Percentiles rank a stretch among this genome's conserved stretches.
Conservation (phyloP, 2,797 vertebrate genomes). For the Sebastiscus tertius region DNA sequence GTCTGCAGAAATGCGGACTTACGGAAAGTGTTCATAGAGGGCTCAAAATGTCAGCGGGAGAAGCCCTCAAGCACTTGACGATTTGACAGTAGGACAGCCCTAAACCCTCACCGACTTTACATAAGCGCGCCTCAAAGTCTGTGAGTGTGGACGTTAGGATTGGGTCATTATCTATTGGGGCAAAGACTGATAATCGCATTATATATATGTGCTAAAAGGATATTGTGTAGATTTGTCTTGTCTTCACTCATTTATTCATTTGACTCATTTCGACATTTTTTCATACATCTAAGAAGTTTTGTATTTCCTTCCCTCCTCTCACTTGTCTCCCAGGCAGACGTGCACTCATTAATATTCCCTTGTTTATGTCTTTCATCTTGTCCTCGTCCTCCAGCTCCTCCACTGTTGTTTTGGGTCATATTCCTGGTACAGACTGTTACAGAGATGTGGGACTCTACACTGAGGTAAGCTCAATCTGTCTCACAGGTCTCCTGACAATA, state of each 20-base stretch:
- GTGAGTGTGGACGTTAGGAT: too few species aligned
- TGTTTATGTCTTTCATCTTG: slow-evolving; percentile 24
- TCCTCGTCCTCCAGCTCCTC: slow-evolving; percentile 79
- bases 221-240: not conserved
- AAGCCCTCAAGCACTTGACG: too few species aligned
- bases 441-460: slow-evolving; percentile 82
- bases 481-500: not conserved
- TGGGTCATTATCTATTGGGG: too few species aligned
- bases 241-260: not conserved
- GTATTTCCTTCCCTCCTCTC: not conserved
- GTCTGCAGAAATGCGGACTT: too few species aligned
- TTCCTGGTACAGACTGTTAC: slow-evolving; percentile 87
- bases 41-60: too few species aligned
- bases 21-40: too few species aligned
- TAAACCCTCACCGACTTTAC: too few species aligned
- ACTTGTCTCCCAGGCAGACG: not conserved
- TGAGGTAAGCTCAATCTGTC: slow-evolving; percentile 77
- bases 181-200: not conserved
- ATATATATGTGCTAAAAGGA: not conserved
- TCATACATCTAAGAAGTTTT: not conserved
- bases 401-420: slow-evolving; percentile 82
- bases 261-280: not conserved
- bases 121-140: too few species aligned
- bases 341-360: slow-evolving; percentile 19
- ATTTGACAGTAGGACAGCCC: too few species aligned